Percentiles rank a stretch among this genome's conserved stretches.
Conservation (phyloP, 2,797 vertebrate species). For the Phyllotis vaccarum region DNA sequence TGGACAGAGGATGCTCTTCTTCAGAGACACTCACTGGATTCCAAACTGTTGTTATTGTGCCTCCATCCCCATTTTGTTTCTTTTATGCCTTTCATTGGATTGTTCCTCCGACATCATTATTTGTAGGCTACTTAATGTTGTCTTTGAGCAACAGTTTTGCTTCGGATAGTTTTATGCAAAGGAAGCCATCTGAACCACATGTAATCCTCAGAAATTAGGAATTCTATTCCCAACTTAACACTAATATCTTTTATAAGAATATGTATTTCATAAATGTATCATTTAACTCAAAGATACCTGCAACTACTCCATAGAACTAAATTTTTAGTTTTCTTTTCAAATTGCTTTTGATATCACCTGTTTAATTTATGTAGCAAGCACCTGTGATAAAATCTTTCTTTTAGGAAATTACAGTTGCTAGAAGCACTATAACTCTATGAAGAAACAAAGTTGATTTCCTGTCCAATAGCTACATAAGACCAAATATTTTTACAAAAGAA, state of each 20-base stretch:
- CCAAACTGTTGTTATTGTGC: background rate
- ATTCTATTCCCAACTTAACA: background rate
- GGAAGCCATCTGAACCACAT: background rate
- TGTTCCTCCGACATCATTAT: constrained; percentile 21
- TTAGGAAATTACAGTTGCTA: constrained; percentile 73
- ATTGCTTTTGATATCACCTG: background rate
- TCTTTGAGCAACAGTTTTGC: background rate
- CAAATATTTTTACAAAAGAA: constrained; percentile 57
- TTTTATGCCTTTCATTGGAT: background rate
- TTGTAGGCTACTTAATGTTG: background rate
- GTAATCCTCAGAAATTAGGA: background rate
- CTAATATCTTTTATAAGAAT: constrained; percentile 43
- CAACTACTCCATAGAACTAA: background rate
- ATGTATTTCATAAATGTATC: background rate
- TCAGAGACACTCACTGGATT: background rate
- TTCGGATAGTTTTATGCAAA: background rate
- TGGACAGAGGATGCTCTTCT: background rate
- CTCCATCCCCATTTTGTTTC: background rate
- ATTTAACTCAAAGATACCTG: constrained; percentile 8
- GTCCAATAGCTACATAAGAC: constrained; percentile 31
- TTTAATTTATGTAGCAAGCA: constrained; percentile 41
- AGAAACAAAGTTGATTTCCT: constrained; percentile 48
- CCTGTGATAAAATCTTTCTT: constrained; percentile 52
- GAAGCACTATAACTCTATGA: constrained; percentile 61
- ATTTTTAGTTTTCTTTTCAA: constrained; percentile 16